Evolutionary conservation across 2,113 vertebrate genomes (phyloP), one percentile per base, ranked within the genome.

Genomic region (Euleptes europaea): DNA sequence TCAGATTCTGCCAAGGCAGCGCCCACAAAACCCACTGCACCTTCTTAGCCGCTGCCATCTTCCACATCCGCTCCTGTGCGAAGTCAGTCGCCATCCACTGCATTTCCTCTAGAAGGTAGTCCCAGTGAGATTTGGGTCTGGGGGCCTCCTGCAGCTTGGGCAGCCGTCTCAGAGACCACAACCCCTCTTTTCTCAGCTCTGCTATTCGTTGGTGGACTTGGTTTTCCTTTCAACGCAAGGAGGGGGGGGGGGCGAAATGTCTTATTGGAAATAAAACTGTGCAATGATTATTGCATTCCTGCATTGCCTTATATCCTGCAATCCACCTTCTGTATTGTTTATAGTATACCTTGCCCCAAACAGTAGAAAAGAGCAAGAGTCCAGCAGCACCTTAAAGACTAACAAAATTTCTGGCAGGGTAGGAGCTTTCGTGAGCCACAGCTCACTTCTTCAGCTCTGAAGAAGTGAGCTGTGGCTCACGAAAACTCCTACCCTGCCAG

Each of bases 31-130:
- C 3, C 5, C 5, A 40, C 5, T 26, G 31, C 94, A 99, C 99
- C 97, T 99, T 99, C 91, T 98, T 99, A 72, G 99, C 98, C 51
- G 98, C 97, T 19, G 98, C 98, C 94, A 98, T 95, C 93, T 99
- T 99, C 99, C 99, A 99, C 86, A 97, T 96, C 85, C 99, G 97
- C 94, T 99, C 99, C 93, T 99, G 98, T 57, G 98, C 98, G 86
- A 99, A 99, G 92, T 99, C 99, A 4, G 98, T 97, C 44, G 99
- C 98, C 98, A 99, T 99, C 99, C 99, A 99, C 90, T 98, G 98
- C 98, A 99, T 98, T 94, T 99, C 99, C 92, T 99, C 98, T 89
- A 99, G 95, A 82, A 99, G 96, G 87, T 99, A 99, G 94, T 99
- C 98, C 99, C 99, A 99, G 21, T 99, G 98, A 3, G 98, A 98